Percentiles rank a stretch among this genome's conserved stretches.
Evolutionary conservation across 2,113 vertebrate genomes (phyloP).

Genomic region (Acinonyx jubatus): DNA sequence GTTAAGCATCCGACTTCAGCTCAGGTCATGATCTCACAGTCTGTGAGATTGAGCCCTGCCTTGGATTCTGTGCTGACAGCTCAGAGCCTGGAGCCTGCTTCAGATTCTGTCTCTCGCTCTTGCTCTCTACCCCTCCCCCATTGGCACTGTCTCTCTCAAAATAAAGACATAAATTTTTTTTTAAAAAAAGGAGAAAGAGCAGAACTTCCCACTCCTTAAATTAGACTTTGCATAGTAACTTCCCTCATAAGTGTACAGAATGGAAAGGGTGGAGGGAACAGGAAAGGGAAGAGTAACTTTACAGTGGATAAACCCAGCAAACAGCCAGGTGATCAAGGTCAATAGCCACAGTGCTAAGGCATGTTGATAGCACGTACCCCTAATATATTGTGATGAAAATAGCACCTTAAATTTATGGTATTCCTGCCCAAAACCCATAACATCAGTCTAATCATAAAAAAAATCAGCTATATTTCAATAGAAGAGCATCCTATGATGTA

Average conservation of each 20-base stretch:
- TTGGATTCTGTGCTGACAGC: too few relatives aligned
- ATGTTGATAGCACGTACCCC: too few relatives aligned
- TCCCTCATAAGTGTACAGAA: neutral
- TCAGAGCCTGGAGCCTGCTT: too few relatives aligned
- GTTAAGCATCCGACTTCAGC: too few relatives aligned
- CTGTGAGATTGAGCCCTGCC: too few relatives aligned
- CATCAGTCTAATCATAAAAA: neutral
- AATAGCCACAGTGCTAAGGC: neutral
- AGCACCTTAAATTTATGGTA: neutral
- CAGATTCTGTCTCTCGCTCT: too few relatives aligned
- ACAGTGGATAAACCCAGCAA: neutral
- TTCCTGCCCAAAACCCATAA: neutral
- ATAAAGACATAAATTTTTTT: too few relatives aligned
- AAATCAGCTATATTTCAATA: neutral
- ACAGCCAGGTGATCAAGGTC: neutral
- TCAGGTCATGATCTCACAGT: too few relatives aligned
- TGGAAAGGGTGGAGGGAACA: neutral
- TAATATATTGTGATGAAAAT: neutral
- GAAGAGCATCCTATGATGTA: neutral
- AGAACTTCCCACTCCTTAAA: neutral
- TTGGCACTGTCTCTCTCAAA: too few relatives aligned
- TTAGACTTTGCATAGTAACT: neutral
- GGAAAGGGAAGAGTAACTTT: rapidly evolving
- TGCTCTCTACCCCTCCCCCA: too few relatives aligned
- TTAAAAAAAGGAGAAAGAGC: neutral